Evolutionary conservation across 2,888 invertebrate species (phyloP).

Genomic region (Pristionchus entomophagus): DNA sequence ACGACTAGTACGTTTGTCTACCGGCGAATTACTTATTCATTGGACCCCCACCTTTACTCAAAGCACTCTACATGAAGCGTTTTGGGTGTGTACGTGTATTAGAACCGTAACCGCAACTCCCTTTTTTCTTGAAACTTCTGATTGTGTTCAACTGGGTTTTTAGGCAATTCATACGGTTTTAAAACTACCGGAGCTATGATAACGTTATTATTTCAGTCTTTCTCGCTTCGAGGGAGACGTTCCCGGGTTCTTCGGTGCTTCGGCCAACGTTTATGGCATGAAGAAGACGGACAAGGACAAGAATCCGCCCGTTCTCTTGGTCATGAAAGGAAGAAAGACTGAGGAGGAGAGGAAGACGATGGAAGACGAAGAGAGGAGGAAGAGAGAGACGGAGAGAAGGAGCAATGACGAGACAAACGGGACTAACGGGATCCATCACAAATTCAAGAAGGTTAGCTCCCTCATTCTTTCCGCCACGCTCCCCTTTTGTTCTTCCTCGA

Average conservation of each 20-base stretch:
- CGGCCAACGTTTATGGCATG: neutral
- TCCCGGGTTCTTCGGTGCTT: neutral
- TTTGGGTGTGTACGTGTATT: too few relatives aligned
- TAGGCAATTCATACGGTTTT: too few relatives aligned
- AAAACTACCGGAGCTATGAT: too few relatives aligned
- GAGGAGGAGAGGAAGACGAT: neutral
- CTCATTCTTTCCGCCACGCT: neutral
- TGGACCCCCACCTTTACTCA: too few relatives aligned
- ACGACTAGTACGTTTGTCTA: conserved; percentile 16
- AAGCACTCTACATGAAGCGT: too few relatives aligned
- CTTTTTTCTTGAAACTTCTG: neutral
- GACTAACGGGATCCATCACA: conserved; percentile 35
- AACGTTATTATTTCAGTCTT: conserved; percentile 9
- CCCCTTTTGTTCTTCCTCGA: neutral
- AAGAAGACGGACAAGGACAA: conserved; percentile 33
- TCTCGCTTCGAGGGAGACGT: neutral
- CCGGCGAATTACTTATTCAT: neutral
- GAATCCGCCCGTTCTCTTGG: conserved; percentile 30
- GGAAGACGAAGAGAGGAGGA: conserved; percentile 12
- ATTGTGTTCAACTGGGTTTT: too few relatives aligned
- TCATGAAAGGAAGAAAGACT: neutral
- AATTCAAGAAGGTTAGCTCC: conserved; percentile 35
- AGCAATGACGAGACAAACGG: neutral
- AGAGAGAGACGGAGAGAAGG: neutral
- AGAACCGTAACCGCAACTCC: too few relatives aligned